Conservation (phyloP, 2,113 vertebrate species). For the Saguinus imperator region DNA sequence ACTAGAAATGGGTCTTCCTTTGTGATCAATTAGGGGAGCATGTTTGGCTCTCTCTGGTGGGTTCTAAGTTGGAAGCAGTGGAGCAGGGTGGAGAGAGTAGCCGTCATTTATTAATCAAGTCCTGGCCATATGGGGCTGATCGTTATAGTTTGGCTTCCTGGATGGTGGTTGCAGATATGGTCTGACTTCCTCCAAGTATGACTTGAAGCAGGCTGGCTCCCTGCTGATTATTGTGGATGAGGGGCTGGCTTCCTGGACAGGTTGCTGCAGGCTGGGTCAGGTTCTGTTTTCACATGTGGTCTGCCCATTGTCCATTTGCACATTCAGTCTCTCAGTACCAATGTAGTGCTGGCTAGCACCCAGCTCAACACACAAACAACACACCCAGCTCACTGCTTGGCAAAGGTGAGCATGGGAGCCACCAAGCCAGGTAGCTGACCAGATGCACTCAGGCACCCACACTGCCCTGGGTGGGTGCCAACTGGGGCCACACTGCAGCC, state of each 20-base stretch:
- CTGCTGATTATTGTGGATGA: not conserved
- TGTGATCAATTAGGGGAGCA: not conserved
- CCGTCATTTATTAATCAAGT: not conserved
- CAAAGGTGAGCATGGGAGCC: not conserved
- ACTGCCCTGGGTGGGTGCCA: rapidly evolving
- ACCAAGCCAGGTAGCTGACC: not conserved
- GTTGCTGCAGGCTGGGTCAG: too few relatives aligned
- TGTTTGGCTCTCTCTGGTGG: not conserved
- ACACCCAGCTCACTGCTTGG: not conserved
- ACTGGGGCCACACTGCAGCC: not conserved
- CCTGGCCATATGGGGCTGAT: not conserved
- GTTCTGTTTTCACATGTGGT: not conserved
- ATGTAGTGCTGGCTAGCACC: not conserved
- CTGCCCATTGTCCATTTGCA: too few relatives aligned
- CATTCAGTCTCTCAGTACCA: not conserved
- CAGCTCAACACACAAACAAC: too few relatives aligned
- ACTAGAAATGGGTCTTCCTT: not conserved
- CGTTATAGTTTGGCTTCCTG: not conserved
- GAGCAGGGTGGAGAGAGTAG: not conserved
- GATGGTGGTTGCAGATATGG: not conserved
- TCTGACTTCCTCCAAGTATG: not conserved
- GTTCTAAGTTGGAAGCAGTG: not conserved
- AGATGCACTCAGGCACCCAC: not conserved
- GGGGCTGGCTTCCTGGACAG: not conserved
- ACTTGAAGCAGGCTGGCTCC: not conserved